These are phyloP conservation scores for Coracopsis vasa DNA, from an alignment of 2,113 vertebrate genomes.

Conservation along the genomic window DNA sequence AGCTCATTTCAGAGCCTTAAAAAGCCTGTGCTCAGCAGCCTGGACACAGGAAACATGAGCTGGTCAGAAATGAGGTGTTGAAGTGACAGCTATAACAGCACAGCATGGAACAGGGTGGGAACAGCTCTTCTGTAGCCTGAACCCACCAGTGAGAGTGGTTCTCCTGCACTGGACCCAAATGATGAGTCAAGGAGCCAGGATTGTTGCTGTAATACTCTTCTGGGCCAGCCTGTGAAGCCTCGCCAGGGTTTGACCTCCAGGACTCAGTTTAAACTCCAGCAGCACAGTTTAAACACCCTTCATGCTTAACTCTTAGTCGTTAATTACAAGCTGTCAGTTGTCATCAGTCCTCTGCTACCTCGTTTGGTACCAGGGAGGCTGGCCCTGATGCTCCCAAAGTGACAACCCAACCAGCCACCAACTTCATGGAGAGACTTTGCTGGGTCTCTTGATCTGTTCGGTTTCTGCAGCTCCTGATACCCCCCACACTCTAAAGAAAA, in stretches of 20 bases:
- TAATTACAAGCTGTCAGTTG: background rate
- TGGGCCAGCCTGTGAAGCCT: background rate
- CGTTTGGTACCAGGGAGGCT: background rate
- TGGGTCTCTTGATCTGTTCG: background rate
- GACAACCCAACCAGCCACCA: background rate
- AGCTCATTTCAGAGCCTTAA: background rate
- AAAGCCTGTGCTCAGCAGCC: background rate
- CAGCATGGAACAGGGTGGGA: background rate
- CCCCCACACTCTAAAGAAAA: background rate
- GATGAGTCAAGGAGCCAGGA: accelerated
- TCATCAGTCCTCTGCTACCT: background rate
- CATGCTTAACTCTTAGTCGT: background rate
- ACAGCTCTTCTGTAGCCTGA: background rate
- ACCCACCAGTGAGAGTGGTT: accelerated
- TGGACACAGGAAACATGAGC: background rate
- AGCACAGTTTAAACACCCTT: background rate
- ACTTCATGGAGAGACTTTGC: background rate
- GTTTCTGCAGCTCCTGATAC: background rate
- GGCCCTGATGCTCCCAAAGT: background rate
- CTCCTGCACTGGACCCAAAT: background rate
- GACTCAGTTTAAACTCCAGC: too few relatives aligned
- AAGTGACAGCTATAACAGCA: background rate
- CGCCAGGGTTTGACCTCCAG: background rate
- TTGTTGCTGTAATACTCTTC: background rate
- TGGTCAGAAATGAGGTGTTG: background rate